Percentiles rank a stretch among this genome's conserved stretches.
Evolutionary conservation across 1,140 invertebrate genomes (phyloP).

Genomic region (Gonioctena quinquepunctata): DNA sequence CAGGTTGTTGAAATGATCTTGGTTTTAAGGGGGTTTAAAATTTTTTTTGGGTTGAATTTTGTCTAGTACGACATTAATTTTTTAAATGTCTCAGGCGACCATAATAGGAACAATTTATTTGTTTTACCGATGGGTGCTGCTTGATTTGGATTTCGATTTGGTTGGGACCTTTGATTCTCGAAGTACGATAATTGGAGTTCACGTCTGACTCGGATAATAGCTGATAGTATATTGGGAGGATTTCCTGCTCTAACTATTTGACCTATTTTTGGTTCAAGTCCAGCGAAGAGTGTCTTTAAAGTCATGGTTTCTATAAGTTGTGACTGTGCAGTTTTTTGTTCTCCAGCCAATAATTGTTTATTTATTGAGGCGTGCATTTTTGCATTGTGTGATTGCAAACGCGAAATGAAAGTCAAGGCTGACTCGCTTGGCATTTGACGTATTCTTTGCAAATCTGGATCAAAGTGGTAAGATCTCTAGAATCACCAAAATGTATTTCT

Average conservation of each 20-base stretch:
- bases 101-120: too few species aligned
- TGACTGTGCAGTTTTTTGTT: constrained; percentile 9
- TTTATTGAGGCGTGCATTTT: constrained; percentile 17
- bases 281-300: background rate
- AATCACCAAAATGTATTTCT: constrained; percentile 20
- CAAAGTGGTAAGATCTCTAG: constrained; percentile 8
- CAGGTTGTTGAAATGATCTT: background rate
- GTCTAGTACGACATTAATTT: background rate
- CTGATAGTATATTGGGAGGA: background rate
- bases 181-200: background rate
- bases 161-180: background rate
- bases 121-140: background rate
- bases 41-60: background rate
- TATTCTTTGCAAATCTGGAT: constrained; percentile 18
- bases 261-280: constrained; percentile 5
- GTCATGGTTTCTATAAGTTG: background rate
- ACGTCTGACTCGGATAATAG: background rate
- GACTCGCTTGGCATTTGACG: constrained; percentile 7
- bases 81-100: too few species aligned
- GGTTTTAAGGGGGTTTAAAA: background rate
- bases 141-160: background rate
- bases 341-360: constrained; percentile 6
- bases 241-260: background rate
- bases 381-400: background rate
- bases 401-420: constrained; percentile 6